Evolutionary conservation across 2,113 vertebrate species (phyloP), one percentile per base, ranked within the genome.

Genomic region (Ciconia stormi): DNA sequence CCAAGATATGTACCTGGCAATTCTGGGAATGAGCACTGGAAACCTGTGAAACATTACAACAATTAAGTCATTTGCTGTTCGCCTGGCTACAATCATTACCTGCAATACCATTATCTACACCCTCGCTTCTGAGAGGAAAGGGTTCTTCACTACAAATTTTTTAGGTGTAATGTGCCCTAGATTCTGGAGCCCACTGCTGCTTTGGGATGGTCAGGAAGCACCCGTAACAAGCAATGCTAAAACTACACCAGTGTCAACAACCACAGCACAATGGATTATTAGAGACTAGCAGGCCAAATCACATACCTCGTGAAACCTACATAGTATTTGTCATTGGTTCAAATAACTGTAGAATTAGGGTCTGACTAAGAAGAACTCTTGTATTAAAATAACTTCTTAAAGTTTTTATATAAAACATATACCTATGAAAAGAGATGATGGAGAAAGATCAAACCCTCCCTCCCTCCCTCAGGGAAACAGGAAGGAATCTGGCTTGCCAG

Each of bases 211-310:
- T 13, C 17, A 67, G 29, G 18, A 73, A 66, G 11, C 7, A 9
- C 9, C 0, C 1, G 32, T 30, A 67, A 50, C 9, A 72, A 30
- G 32, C 1, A 0, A 44, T 32, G 36, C 23, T 26, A 76, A 34
- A 85, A 29, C 26, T 32, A 34, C 17, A 17, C 6, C 5, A 30
- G 16, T 5, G 5, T 65, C 52, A 73, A 67, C 20, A 65, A 50
- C 8, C 19, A 42, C 13, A 11, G 40, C 56, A 71, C 11, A 49
- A 27, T 7, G 9, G 16, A 27, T 16, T 70, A 15, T 23, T 50
- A 58, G 38, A 62, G 26, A 80, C 16, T 12, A 58, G 30, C 15
- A 50, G 32, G 20, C 16, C 36, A 61, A 66, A 73, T 10, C 20
- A 46, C 15, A 10, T 6, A 40, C 14, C 23, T 34, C 2, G 2